Evolutionary conservation across 2,888 invertebrate genomes (phyloP).

Genomic region (Ichneumoninae sp.): DNA sequence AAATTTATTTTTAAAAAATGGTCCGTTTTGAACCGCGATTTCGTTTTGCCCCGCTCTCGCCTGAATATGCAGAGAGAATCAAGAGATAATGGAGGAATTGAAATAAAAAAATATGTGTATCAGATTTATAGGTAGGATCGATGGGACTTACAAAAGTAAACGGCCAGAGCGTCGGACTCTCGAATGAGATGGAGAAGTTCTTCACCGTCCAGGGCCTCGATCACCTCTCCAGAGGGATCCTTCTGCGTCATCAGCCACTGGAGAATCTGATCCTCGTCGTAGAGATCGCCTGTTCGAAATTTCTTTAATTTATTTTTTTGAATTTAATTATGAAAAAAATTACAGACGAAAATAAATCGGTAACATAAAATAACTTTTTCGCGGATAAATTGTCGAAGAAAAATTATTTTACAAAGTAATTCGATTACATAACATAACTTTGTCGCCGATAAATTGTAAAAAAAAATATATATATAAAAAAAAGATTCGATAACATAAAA

Average conservation of each 20-base stretch:
- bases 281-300: slow-evolving; percentile 89
- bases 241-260: slow-evolving; percentile 96
- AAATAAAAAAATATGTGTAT: neutral
- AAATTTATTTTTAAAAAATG: neutral
- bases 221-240: slow-evolving; percentile 95
- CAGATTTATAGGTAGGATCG: neutral
- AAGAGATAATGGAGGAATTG: neutral
- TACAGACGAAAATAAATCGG: neutral
- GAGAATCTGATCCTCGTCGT: slow-evolving; percentile 94
- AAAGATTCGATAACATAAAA: too few relatives aligned
- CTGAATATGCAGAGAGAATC: neutral
- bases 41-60: neutral
- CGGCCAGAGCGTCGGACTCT: slow-evolving; percentile 92
- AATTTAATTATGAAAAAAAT: neutral
- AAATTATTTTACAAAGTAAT: too few relatives aligned
- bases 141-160: slow-evolving; percentile 95
- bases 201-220: slow-evolving; percentile 94
- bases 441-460: neutral
- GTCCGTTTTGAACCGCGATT: neutral
- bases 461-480: too few relatives aligned
- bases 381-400: too few relatives aligned
- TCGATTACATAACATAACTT: neutral
- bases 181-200: slow-evolving; percentile 91
- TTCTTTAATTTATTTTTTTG: neutral
- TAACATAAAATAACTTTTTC: too few relatives aligned